These are phyloP conservation scores for Drosophila multiciliata DNA, from an alignment of 2,888 invertebrate species.

Conservation along the genomic window DNA sequence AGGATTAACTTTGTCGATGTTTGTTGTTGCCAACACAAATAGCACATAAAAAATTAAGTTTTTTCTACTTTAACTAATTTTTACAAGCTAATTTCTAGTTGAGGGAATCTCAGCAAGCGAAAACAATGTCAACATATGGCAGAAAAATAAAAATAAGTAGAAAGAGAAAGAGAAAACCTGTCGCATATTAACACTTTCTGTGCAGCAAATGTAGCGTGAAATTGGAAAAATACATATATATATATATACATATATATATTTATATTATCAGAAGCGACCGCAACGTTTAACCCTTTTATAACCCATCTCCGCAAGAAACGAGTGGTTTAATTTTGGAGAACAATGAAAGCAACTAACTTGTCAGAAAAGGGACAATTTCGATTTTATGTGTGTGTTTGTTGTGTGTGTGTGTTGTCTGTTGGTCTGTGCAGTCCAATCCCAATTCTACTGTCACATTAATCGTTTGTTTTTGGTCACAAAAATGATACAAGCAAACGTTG, in stretches of 20 bases:
- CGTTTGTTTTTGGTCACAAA: conserved; percentile 81
- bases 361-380: conserved; percentile 47
- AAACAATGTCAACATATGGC: conserved; percentile 63
- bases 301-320: conserved; percentile 21
- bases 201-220: conserved; percentile 79
- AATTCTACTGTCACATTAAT: conserved; percentile 83
- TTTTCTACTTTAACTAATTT: conserved; percentile 52
- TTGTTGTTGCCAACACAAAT: neutral
- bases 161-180: conserved; percentile 44
- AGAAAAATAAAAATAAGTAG: neutral
- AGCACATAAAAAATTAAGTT: conserved; percentile 65
- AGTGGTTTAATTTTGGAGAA: conserved; percentile 62
- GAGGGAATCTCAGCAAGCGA: neutral
- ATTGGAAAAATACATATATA: conserved; percentile 64
- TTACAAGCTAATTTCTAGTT: conserved; percentile 66
- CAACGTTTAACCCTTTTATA: conserved; percentile 71
- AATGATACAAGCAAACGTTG: conserved; percentile 72
- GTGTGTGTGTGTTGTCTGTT: conserved; percentile 48
- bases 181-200: conserved; percentile 70
- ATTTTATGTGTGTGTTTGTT: conserved; percentile 29
- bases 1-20: conserved; percentile 69
- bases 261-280: conserved; percentile 27
- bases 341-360: conserved; percentile 74
- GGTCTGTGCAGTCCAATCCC: conserved; percentile 67
- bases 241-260: conserved; percentile 4